Evolutionary conservation across 2,888 invertebrate species (phyloP).

Genomic region (Parascotia fuliginaria): DNA sequence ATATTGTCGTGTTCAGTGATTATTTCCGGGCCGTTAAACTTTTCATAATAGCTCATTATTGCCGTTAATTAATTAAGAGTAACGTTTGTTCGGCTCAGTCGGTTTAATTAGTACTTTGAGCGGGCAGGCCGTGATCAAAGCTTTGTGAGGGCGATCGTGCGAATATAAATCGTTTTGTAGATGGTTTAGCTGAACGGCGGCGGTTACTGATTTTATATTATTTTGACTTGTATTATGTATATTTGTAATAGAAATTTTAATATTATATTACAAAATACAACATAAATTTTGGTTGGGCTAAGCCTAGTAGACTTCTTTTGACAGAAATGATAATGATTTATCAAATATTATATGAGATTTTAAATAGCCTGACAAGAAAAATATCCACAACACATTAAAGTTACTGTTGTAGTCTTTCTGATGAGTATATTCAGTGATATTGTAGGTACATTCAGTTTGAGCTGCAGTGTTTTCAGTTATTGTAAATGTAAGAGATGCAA

Average conservation of each 20-base stretch:
- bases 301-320: no score
- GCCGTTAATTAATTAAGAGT: slow-evolving; percentile 61
- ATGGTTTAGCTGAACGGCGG: slow-evolving; percentile 25
- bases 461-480: no score
- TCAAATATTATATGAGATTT: no score
- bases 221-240: neutral
- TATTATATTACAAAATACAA: neutral
- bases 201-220: slow-evolving; percentile 18
- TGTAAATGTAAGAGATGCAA: no score
- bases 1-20: slow-evolving; percentile 45
- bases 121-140: slow-evolving; percentile 58
- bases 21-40: slow-evolving; percentile 57
- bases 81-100: slow-evolving; percentile 47
- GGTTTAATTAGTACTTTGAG: slow-evolving; percentile 60
- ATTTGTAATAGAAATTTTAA: neutral
- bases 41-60: slow-evolving; percentile 64
- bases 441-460: no score
- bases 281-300: no score
- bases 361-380: no score
- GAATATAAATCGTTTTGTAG: slow-evolving; percentile 46
- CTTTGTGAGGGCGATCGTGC: slow-evolving; percentile 54
- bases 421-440: no score
- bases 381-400: no score
- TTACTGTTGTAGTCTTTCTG: no score
- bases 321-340: no score